Evolutionary conservation across 92 coral and sea anemone genomes (phyloP).

Genomic region (Siderastrea siderea): DNA sequence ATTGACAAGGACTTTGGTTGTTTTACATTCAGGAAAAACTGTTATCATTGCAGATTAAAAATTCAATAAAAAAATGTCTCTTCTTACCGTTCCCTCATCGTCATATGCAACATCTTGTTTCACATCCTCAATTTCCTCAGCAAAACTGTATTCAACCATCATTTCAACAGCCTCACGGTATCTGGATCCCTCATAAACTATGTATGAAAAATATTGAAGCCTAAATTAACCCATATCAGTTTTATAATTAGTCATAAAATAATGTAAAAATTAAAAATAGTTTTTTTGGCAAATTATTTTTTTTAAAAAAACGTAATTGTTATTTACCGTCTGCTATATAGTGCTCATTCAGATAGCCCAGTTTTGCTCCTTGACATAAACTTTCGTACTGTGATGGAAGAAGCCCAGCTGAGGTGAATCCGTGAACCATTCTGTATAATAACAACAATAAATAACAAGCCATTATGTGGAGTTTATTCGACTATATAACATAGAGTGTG

Average conservation of each 20-base stretch:
- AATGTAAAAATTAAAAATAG: background rate
- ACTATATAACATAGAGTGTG: too few relatives aligned
- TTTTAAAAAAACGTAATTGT: too few relatives aligned
- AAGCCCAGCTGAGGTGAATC: background rate
- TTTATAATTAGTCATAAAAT: background rate
- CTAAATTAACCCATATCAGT: background rate
- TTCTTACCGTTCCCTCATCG: background rate
- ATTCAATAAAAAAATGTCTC: background rate
- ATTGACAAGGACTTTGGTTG: background rate
- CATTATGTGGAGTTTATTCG: too few relatives aligned
- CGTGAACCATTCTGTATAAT: too few relatives aligned
- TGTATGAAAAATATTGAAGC: background rate
- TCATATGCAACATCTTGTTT: slow-evolving; percentile 1
- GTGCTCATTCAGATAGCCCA: slow-evolving; percentile 28
- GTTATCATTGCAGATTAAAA: background rate
- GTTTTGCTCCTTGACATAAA: slow-evolving; percentile 21
- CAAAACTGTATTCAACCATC: slow-evolving; percentile 8
- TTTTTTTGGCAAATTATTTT: too few relatives aligned
- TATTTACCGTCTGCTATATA: background rate
- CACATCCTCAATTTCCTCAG: background rate
- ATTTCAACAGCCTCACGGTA: slow-evolving; percentile 30
- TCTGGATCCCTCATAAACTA: slow-evolving; percentile 19
- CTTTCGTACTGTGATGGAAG: slow-evolving; percentile 37
- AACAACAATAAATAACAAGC: too few relatives aligned
- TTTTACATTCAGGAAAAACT: background rate